Evolutionary conservation across 2,797 vertebrate species (phyloP).

Genomic region (Sus cebifrons): DNA sequence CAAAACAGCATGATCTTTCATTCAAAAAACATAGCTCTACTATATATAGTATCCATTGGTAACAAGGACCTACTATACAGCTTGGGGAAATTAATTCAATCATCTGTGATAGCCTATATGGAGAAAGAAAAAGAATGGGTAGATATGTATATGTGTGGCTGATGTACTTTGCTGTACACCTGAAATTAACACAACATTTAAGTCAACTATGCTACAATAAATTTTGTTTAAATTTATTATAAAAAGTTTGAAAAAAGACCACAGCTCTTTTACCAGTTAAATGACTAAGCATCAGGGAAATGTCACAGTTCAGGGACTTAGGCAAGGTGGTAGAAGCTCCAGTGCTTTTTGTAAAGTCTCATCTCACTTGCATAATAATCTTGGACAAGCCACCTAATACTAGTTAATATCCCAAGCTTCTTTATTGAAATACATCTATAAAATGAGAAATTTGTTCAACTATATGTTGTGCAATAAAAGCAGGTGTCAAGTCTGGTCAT

Average conservation of each 20-base stretch:
- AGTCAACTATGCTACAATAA: too few relatives aligned
- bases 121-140: too few relatives aligned
- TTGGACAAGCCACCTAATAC: not conserved
- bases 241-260: not conserved
- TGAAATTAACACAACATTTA: too few relatives aligned
- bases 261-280: not conserved
- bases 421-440: not conserved
- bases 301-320: not conserved
- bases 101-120: too few relatives aligned
- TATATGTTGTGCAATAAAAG: not conserved
- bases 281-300: constrained; percentile 41
- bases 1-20: not conserved
- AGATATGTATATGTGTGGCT: too few relatives aligned
- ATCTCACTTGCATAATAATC: not conserved
- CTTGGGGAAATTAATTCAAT: too few relatives aligned
- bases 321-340: not conserved
- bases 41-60: too few relatives aligned
- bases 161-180: too few relatives aligned
- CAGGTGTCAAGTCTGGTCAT: not conserved
- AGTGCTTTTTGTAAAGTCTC: not conserved
- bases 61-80: too few relatives aligned
- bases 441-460: not conserved
- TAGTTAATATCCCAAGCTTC: not conserved
- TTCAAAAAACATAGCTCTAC: not conserved
- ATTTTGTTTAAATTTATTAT: too few relatives aligned